Conservation (phyloP, 92 coral and sea anemone genomes). For the Heteractis magnifica region DNA sequence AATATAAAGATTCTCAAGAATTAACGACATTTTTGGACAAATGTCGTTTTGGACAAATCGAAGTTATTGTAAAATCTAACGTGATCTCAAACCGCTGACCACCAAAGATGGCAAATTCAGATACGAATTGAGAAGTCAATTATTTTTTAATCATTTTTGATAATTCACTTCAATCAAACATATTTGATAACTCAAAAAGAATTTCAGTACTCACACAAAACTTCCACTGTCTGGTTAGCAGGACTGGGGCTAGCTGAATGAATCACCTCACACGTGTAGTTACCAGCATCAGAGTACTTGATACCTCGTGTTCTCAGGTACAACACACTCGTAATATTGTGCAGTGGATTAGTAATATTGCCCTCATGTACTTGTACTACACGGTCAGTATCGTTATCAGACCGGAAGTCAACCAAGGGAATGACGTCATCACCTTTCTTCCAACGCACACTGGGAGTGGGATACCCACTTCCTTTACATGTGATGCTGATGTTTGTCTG, state of each 20-base stretch:
- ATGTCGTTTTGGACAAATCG: background rate
- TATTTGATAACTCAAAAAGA: slow-evolving; percentile 21
- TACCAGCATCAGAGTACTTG: slow-evolving; percentile 47
- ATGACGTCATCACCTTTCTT: slow-evolving; percentile 19
- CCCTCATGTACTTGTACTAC: slow-evolving; percentile 34
- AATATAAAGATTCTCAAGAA: background rate
- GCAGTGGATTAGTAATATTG: slow-evolving; percentile 28
- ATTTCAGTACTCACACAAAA: slow-evolving; percentile 61
- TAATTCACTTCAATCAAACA: background rate
- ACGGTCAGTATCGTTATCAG: slow-evolving; percentile 6
- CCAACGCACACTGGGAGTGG: slow-evolving; percentile 48
- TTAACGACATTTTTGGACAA: background rate
- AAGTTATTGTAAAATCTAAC: background rate
- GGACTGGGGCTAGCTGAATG: slow-evolving; percentile 10
- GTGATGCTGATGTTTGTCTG: slow-evolving; percentile 21
- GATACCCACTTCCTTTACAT: slow-evolving; percentile 57
- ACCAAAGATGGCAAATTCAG: too few species aligned
- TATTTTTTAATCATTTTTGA: background rate
- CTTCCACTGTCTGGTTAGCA: slow-evolving; percentile 30
- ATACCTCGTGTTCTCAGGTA: slow-evolving; percentile 45
- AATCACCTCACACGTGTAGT: slow-evolving; percentile 53
- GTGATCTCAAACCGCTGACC: too few species aligned
- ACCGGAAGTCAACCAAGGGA: background rate
- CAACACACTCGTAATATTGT: slow-evolving; percentile 45
- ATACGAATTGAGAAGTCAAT: too few species aligned